Base-by-base conservation (phyloP, 2,888 invertebrate genomes). In the Eupithecia abbreviata region DNA sequence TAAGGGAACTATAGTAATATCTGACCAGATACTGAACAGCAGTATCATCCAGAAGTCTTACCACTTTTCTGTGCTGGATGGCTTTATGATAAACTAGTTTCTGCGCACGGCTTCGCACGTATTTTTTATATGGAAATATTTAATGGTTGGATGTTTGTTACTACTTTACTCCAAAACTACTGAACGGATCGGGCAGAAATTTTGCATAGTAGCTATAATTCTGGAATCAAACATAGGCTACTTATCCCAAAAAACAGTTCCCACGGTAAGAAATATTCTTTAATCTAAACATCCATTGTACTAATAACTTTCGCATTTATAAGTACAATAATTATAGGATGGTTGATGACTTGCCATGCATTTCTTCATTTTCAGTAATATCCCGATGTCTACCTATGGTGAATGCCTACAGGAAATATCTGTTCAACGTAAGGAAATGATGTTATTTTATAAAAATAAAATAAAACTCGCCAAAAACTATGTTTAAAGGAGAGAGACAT, bases 361-460 rank as follows among this genome's bases (percentile, higher is more conserved):
- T 51, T 78, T 76, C 12, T 76, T 72, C 49, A 7, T 47, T 74
- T 89, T 89, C 76, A 93, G 93, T 90, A 2, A 79, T 91, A 79
- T 91, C 86, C 76, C 87, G 89, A 66, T 93, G 93, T 77, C 85
- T 93, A 0, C 92, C 92, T 0, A 77, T 92, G 41, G 90, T 93
- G 58, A 90, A 93, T 74, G 77, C 79, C 2, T 93, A 92, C 82
- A 88, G 88, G 79, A 88, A 85, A 79, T 86, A 87, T 30, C 81
- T 91, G 18, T 68, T 13, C 47, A 69, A 49, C 12, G 12, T 18
- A 45, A 30, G 30, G 2, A 10, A 12, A 47, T 47, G 6, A 47
- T 45, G 68, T 43, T 15, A n/a, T 43, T 18, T n/a, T n/a, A 6
- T n/a, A 55, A 30, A 30, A 30, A 30, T 30, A 30, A 30, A 30